Conservation (phyloP, 2,113 vertebrate genomes). For the Chrysemys picta region DNA sequence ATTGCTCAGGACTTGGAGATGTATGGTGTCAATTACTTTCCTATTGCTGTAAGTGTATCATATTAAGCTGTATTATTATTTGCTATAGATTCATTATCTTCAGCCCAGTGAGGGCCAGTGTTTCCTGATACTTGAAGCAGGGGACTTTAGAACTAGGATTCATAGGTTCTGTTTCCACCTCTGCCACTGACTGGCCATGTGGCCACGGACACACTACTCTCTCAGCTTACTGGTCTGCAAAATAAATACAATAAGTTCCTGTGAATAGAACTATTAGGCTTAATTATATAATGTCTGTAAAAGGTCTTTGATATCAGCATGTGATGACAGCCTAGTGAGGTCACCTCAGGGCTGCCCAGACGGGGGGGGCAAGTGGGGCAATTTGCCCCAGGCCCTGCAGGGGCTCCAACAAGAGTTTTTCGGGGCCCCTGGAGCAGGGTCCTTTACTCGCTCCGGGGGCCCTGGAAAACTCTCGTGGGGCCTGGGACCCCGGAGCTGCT, state of each 20-base stretch:
- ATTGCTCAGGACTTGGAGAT: conserved; percentile 94
- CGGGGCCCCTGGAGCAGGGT: too few species aligned
- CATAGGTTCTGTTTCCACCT: background rate
- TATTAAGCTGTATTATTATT: conserved; percentile 6
- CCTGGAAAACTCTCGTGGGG: too few species aligned
- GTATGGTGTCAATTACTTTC: conserved; percentile 95
- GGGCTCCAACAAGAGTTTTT: too few species aligned
- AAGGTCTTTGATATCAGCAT: background rate
- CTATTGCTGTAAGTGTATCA: conserved; percentile 86
- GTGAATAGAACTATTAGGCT: background rate
- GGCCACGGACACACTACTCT: background rate
- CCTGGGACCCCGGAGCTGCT: too few species aligned
- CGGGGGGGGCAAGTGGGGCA: too few species aligned
- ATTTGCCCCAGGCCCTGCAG: too few species aligned
- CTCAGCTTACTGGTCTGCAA: background rate
- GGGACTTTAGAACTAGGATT: background rate
- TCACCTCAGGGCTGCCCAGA: background rate
- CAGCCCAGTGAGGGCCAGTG: background rate
- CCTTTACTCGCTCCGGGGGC: too few species aligned
- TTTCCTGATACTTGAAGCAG: background rate
- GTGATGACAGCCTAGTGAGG: background rate
- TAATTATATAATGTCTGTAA: background rate
- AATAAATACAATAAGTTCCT: background rate
- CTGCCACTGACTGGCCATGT: background rate
- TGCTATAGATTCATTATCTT: background rate